Evolutionary conservation across 1,140 invertebrate genomes (phyloP), one percentile per base, ranked within the genome.

Genomic region (Bombus affinis): DNA sequence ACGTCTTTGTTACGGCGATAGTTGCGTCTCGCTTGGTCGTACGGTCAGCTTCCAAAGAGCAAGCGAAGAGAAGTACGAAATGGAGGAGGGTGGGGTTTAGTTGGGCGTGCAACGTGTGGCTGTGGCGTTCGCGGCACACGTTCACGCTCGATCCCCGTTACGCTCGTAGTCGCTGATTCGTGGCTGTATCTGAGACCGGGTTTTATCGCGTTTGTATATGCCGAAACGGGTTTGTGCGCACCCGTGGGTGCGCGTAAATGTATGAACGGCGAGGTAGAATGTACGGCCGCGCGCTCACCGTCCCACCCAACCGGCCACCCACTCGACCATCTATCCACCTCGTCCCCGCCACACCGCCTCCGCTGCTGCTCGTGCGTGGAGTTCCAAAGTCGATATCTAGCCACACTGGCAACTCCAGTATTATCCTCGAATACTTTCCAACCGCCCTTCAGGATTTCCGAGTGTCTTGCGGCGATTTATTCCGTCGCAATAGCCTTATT

Each of bases 381-480:
- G 66, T 86, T 88, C 83, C 89, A 53, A 90, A 90, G 92, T 93
- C 92, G 91, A 93, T 93, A 93, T 92, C 92, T 68, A 91, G 87
- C 88, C 83, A 66, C 87, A 78, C 85, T 70, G 78, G 77, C 79
- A 73, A 59, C 73, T 86, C 87, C 73, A 66, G 70, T 79, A 81
- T 90, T 92, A 92, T 91, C 89, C 88, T 91, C 81, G 37, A 78
- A 89, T 68, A 81, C 73, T 68, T 84, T 81, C 53, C 59, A 77
- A 32, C 74, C 76, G 81, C 66, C 73, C 76, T 81, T 78, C 53
- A n/a, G 71, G 59, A 81, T 83, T 76, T 73, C 59, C 81, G 39
- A 47, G 76, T 76, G 37, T 77, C 70, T 42, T 35, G 28, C 28
- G 37, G 53, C 53, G 37, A 59, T 70, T 59, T 77, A 42, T 75